These are phyloP conservation scores for Paedocypris micromegethes DNA, from an alignment of 2,797 vertebrate genomes.

Conservation along the genomic window DNA sequence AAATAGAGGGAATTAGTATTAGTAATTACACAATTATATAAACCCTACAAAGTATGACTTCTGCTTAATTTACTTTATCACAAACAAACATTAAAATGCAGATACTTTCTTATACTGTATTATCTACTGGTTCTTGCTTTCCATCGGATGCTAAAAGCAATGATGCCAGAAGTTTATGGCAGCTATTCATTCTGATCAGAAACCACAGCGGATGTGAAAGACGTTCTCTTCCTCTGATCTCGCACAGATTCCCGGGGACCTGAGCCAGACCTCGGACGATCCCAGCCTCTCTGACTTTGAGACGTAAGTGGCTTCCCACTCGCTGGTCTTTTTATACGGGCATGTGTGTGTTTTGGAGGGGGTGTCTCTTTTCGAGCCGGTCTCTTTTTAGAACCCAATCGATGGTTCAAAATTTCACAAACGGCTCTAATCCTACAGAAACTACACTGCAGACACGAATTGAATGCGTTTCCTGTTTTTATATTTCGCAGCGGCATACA, in stretches of 20 bases:
- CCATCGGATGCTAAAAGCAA: too few relatives aligned
- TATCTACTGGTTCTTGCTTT: too few relatives aligned
- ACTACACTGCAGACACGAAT: conserved; percentile 26
- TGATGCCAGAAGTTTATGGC: not conserved
- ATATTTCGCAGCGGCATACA: not conserved
- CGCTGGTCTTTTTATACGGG: conserved; percentile 18
- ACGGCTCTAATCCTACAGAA: not conserved
- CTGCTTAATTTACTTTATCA: too few relatives aligned
- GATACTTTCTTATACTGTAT: too few relatives aligned
- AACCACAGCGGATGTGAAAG: not conserved
- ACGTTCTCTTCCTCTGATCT: conserved; percentile 9
- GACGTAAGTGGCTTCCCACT: conserved; percentile 76
- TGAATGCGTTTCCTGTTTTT: conserved; percentile 23
- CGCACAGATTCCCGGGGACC: conserved; percentile 86
- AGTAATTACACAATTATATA: too few relatives aligned
- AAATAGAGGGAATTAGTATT: too few relatives aligned
- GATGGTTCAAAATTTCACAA: conserved; percentile 20
- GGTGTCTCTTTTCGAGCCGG: not conserved
- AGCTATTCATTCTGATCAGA: conserved; percentile 2
- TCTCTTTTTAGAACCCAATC: conserved; percentile 18
- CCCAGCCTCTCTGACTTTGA: conserved; percentile 97
- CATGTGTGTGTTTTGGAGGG: conserved; percentile 7
- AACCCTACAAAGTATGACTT: too few relatives aligned
- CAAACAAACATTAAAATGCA: too few relatives aligned
- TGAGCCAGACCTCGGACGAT: conserved; percentile 97